These are phyloP conservation scores for Prunella strophiata DNA, from an alignment of 2,797 vertebrate genomes.

Conservation along the genomic window DNA sequence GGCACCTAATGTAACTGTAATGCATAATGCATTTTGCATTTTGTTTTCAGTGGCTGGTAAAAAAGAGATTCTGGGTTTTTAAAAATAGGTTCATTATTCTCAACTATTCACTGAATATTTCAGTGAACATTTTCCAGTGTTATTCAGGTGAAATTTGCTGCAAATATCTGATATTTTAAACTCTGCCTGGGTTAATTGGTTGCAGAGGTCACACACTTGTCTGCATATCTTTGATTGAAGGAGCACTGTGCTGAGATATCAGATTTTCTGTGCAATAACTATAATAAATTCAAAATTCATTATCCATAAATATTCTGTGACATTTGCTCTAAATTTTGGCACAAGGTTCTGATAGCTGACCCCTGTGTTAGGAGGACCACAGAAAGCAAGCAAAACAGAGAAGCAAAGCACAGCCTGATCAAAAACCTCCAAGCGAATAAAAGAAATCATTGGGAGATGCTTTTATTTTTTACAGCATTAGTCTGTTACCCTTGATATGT, in stretches of 20 bases:
- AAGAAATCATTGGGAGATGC: background rate
- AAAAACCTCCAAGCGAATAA: background rate
- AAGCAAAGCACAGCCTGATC: background rate
- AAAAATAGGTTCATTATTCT: background rate
- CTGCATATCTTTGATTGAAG: conserved; percentile 22
- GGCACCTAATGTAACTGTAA: background rate
- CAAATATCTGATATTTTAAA: background rate
- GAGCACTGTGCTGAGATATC: background rate
- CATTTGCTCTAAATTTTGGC: conserved; percentile 41
- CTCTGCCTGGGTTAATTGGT: background rate
- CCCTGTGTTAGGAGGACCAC: background rate
- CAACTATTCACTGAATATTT: background rate
- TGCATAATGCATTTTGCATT: background rate
- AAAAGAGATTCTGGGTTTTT: background rate
- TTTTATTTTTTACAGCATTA: background rate
- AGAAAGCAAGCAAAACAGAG: background rate
- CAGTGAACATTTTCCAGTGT: background rate
- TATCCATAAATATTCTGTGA: conserved; percentile 34
- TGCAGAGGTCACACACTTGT: background rate
- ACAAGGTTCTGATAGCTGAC: background rate
- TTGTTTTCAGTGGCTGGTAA: background rate
- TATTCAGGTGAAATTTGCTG: conserved; percentile 8
- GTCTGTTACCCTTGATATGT: background rate
- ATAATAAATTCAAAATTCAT: conserved; percentile 48
- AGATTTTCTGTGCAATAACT: conserved; percentile 11